A percentile compares a stretch with the other conserved stretches of the same genome.
Evolutionary conservation across 2,113 vertebrate genomes (phyloP).

Genomic region (Eulemur macaco): DNA sequence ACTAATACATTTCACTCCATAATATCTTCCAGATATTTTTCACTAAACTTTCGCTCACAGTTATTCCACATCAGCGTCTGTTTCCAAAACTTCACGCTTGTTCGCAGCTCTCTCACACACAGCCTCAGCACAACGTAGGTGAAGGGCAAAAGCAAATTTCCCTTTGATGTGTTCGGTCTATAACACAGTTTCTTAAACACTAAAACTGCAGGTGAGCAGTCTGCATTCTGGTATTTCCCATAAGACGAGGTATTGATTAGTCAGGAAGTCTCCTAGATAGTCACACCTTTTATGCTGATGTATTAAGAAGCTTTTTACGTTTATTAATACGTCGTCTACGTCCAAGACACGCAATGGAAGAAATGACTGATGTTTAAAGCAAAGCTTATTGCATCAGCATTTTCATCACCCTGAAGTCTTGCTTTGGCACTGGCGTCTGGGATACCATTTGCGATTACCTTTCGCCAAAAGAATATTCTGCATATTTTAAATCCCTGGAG

Average conservation of each 20-base stretch:
- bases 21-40: not conserved
- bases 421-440: not conserved
- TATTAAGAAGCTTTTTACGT: not conserved
- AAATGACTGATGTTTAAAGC: not conserved
- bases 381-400: accelerated
- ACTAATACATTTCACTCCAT: not conserved
- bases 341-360: not conserved
- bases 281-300: not conserved
- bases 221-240: not conserved
- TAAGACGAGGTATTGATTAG: too few species aligned
- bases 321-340: accelerated
- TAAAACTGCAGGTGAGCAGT: accelerated
- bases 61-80: not conserved
- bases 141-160: not conserved
- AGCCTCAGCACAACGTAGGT: not conserved
- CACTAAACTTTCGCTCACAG: not conserved
- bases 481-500: not conserved
- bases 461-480: too few species aligned
- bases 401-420: not conserved
- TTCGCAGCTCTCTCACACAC: not conserved
- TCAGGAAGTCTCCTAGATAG: not conserved
- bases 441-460: not conserved
- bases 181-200: not conserved
- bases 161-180: not conserved
- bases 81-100: not conserved